Conservation (phyloP, 2,888 invertebrate species). For the Athalia circularis region DNA sequence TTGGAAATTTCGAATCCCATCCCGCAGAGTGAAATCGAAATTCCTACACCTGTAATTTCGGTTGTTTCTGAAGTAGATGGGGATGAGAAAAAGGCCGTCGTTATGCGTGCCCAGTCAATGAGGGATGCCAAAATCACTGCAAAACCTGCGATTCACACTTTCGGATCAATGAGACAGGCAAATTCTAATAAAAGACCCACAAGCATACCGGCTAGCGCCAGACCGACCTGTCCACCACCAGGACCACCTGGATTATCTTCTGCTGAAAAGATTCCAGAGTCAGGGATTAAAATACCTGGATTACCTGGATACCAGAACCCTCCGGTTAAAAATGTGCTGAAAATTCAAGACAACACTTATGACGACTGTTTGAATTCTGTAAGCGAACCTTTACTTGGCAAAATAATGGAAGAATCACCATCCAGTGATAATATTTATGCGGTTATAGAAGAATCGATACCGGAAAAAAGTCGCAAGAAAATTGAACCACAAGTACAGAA, state of each 20-base stretch:
- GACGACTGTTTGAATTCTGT: constrained; percentile 86
- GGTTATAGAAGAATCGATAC: constrained; percentile 87
- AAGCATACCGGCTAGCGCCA: constrained; percentile 81
- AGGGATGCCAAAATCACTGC: constrained; percentile 76
- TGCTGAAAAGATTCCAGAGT: constrained; percentile 61
- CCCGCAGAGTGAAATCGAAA: constrained; percentile 81
- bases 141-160: constrained; percentile 82
- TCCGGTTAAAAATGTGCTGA: constrained; percentile 66
- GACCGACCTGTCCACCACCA: constrained; percentile 88
- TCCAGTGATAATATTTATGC: constrained; percentile 88
- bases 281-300: constrained; percentile 71
- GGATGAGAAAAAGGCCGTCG: constrained; percentile 77
- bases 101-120: constrained; percentile 90
- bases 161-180: constrained; percentile 89
- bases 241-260: constrained; percentile 77
- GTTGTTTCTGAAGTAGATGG: constrained; percentile 78
- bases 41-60: constrained; percentile 79
- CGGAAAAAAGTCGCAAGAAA: constrained; percentile 67
- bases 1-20: constrained; percentile 91
- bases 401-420: constrained; percentile 80
- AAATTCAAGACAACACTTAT: constrained; percentile 77
- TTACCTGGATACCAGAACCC: constrained; percentile 79
- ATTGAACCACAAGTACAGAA: constrained; percentile 64
- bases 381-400: constrained; percentile 78
- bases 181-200: constrained; percentile 82